Percentiles rank a stretch among this genome's conserved stretches.
These are phyloP conservation scores for Phalacrocorax aristotelis DNA, from an alignment of 2,113 vertebrate genomes.

Conservation along the genomic window DNA sequence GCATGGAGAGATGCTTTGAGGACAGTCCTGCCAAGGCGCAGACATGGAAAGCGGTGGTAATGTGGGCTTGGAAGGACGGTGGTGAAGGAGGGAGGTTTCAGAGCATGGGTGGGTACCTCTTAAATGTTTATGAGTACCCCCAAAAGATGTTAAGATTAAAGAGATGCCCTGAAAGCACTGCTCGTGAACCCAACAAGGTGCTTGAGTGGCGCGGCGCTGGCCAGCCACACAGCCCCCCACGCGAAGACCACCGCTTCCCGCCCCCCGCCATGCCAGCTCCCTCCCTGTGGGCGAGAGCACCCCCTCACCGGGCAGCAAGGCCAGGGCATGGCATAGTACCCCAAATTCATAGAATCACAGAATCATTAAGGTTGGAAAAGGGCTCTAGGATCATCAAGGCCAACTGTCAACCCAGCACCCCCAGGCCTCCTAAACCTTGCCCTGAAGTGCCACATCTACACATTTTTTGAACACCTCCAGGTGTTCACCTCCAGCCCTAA, in stretches of 20 bases:
- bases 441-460: too few species aligned
- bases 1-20: rapidly evolving
- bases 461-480: too few species aligned
- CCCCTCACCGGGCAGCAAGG: neutral
- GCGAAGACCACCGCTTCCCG: neutral
- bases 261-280: too few species aligned
- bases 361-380: too few species aligned
- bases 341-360: neutral
- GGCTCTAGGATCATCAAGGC: too few species aligned
- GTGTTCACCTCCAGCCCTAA: neutral
- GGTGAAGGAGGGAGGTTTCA: neutral
- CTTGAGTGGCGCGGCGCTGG: rapidly evolving
- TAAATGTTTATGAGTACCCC: neutral
- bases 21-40: neutral
- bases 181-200: neutral
- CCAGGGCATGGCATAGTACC: neutral
- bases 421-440: too few species aligned
- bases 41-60: too few species aligned
- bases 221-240: rapidly evolving
- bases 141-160: neutral
- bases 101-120: rapidly evolving
- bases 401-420: too few species aligned
- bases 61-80: neutral
- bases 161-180: neutral
- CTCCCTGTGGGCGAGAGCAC: neutral